phyloP scores from a whole-genome alignment of 2,888 invertebrate species.

The Pimpla rufipes region DNA sequence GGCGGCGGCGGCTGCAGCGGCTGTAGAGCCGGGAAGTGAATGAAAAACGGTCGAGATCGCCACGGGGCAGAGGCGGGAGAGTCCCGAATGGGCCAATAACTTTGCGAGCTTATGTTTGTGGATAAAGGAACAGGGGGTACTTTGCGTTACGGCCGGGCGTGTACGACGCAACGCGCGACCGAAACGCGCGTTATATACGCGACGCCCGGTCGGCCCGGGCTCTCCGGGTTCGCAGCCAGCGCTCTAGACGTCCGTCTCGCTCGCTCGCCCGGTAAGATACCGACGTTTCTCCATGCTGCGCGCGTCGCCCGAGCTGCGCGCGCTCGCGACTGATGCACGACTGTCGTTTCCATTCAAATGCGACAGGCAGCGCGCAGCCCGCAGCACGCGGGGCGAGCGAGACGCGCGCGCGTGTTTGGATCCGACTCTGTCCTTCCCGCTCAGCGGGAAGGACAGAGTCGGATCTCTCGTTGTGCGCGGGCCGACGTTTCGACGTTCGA shows the following conservation, averaged over 20 bases:
- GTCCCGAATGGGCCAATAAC: slow-evolving; percentile 81
- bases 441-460: no score
- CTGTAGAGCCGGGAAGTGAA: slow-evolving; percentile 64
- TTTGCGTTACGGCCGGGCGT: slow-evolving; percentile 74
- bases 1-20: slow-evolving; percentile 70
- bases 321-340: slow-evolving; percentile 76
- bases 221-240: slow-evolving; percentile 14
- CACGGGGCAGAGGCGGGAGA: slow-evolving; percentile 79
- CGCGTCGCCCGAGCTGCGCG: no score
- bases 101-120: slow-evolving; percentile 80
- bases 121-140: slow-evolving; percentile 77
- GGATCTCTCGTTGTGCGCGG: slow-evolving; percentile 33
- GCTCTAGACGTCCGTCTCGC: not conserved
- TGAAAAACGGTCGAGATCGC: slow-evolving; percentile 77
- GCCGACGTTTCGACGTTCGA: slow-evolving; percentile 21
- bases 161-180: slow-evolving; percentile 43
- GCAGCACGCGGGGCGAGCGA: not conserved
- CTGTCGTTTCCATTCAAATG: slow-evolving; percentile 79
- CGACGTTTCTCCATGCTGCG: not conserved
- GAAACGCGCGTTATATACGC: slow-evolving; percentile 47
- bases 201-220: slow-evolving; percentile 27
- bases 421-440: slow-evolving; percentile 27
- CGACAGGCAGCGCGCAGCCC: slow-evolving; percentile 73
- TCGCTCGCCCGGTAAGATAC: not conserved
- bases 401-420: slow-evolving; percentile 41